Evolutionary conservation across 2,888 invertebrate species (phyloP), one percentile per base, ranked within the genome.

Genomic region (Emmelina monodactyla): DNA sequence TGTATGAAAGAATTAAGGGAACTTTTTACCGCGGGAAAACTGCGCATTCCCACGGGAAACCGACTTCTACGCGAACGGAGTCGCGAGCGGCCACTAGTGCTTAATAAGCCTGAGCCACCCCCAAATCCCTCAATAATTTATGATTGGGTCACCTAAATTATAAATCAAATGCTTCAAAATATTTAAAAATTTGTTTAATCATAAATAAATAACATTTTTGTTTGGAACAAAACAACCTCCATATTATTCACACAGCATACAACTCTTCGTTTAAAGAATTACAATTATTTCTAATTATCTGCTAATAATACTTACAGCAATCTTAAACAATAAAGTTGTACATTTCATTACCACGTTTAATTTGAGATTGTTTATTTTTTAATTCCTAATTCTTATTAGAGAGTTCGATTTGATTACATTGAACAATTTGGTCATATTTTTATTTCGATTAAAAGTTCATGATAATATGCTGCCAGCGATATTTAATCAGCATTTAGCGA

Each of bases 201-300:
- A 79, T 76, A 78, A 79, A 79, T 79, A 79, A 79, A 79, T 79
- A 79, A 76, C 76, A 75, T 71, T 76, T 70, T 78, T 67, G 75
- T 78, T 76, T 75, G 76, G 62, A 79, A 78, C 79, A 78, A 78
- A 76, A 75, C 79, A 78, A 78, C 79, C 75, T 73, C 76, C 70
- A 66, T 68, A 54, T 64, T 71, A 71, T 71, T 75, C 79, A 75
- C 76, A 76, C 78, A 64, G 59, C 75, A 76, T 67, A 60, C 72
- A 67, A 59, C 66, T 66, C 69, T 46, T 68, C 72, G 68, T 67
- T 65, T 70, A 69, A 67, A 71, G 70, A 69, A 78, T 70, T 76
- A 76, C 63, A 68, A 58, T 64, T 68, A 69, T 69, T 52, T 62
- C 79, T 78, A 79, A 67, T 76, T 76, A 75, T 55, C 53, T 60